Base-by-base conservation (phyloP, 2,888 invertebrate genomes). In the Yponomeuta cagnagella region DNA sequence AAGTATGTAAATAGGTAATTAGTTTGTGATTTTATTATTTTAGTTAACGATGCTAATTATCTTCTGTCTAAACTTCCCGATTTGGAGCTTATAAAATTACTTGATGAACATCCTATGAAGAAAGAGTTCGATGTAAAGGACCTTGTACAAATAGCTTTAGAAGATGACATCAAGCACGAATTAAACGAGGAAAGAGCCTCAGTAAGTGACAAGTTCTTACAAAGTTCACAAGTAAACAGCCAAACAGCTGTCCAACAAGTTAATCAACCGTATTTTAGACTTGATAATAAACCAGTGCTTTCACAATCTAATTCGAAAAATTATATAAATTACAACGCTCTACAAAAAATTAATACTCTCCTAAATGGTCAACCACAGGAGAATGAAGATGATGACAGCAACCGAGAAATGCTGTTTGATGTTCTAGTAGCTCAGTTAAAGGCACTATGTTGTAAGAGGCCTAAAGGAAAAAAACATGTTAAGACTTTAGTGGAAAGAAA, bases 31-130 rank as follows among this genome's bases (percentile, higher is more conserved):
- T 63, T 70, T 68, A 68, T 52, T 74, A 74, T 78, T 81, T 52
- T 77, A 90, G 90, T 82, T 73, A 82, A 82, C 70, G 88, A 90
- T 68, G 80, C 79, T 10, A 83, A 84, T 1, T 88, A 86, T 75
- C 74, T 90, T 70, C 80, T 91, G 67, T 89, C 91, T 2, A 90
- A 89, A 75, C 77, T 91, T 73, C 82, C 88, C 10, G 89, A 91
- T 71, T 79, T 83, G 66, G 87, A 89, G 70, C 80, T 91, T 15
- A 75, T 90, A 63, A 84, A 83, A 73, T 76, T 91, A 65, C 78
- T 91, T 64, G 85, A 80, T 58, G 79, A 82, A 37, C 83, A 86
- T 75, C 86, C 89, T 2, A 80, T 80, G 68, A 87, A 83, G 74
- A 79, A 75, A 68, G 82, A 83, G 74, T 89, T 85, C 73, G 81